Percentiles rank a stretch among this genome's conserved stretches.
Conservation (phyloP, 2,888 invertebrate species). For the Leptarthrus brevirostris region DNA sequence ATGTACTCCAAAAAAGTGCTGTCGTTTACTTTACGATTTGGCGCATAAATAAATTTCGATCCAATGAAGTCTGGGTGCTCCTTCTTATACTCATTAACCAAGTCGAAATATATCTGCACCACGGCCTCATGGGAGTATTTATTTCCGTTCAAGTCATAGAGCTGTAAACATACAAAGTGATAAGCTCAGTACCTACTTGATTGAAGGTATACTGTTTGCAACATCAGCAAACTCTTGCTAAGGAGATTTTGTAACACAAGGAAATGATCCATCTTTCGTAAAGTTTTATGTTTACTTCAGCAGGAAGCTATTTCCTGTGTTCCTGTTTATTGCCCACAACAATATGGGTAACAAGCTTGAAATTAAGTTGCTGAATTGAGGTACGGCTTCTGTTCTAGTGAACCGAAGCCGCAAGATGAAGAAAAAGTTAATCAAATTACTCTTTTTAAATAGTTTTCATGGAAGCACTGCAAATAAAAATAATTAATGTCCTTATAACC, state of each 20-base stretch:
- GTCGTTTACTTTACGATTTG: constrained; percentile 68
- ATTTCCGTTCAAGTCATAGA: constrained; percentile 77
- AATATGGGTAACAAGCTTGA: not conserved
- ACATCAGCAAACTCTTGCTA: constrained; percentile 15
- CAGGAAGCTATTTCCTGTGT: not conserved
- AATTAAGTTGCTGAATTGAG: not conserved
- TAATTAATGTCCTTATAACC: too few species aligned
- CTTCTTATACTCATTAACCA: constrained; percentile 70
- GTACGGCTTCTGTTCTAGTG: not conserved
- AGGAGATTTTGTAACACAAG: not conserved
- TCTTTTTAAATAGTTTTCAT: too few species aligned
- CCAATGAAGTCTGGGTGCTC: constrained; percentile 76
- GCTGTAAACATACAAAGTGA: constrained; percentile 55
- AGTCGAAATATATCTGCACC: constrained; percentile 71
- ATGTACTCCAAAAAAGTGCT: constrained; percentile 68
- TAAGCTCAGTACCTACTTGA: not conserved
- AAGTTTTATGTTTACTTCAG: not conserved
- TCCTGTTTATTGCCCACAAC: not conserved
- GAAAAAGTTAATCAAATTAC: too few species aligned
- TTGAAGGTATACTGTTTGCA: not conserved
- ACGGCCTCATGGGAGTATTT: constrained; percentile 70
- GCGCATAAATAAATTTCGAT: constrained; percentile 77
- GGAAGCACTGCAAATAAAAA: too few species aligned
- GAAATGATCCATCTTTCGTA: not conserved
- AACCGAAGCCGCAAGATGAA: too few species aligned